Evolutionary conservation across 2,888 invertebrate species (phyloP).

Genomic region (Globia sparganii): DNA sequence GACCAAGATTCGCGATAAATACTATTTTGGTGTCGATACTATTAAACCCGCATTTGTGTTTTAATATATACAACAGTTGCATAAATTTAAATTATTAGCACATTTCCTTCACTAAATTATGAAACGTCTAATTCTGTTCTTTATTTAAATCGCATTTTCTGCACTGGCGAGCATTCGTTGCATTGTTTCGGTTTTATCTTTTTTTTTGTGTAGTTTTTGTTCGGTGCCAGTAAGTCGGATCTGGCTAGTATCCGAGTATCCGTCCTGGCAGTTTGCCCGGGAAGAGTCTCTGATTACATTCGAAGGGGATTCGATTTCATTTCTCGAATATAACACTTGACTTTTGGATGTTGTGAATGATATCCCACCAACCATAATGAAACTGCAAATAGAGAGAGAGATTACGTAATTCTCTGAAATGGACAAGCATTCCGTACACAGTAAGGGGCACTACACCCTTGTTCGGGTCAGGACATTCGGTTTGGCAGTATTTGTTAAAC

Average conservation of each 20-base stretch:
- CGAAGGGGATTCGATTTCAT: constrained; percentile 70
- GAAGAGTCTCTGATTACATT: constrained; percentile 72
- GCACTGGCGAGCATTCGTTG: constrained; percentile 42
- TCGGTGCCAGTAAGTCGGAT: constrained; percentile 66
- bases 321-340: constrained; percentile 64
- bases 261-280: constrained; percentile 70
- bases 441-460: background rate
- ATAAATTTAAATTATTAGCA: too few species aligned
- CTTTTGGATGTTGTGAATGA: constrained; percentile 50
- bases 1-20: too few species aligned
- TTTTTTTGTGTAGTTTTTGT: constrained; percentile 48
- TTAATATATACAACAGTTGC: too few species aligned
- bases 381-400: background rate
- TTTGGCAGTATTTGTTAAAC: background rate
- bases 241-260: constrained; percentile 62
- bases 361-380: constrained; percentile 41
- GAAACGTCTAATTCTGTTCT: constrained; percentile 21
- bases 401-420: background rate
- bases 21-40: too few species aligned
- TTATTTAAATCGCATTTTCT: constrained; percentile 47
- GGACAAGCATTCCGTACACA: background rate
- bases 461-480: background rate
- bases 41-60: too few species aligned
- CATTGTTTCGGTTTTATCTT: constrained; percentile 50
- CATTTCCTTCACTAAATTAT: constrained; percentile 23